Percentiles rank a stretch among this genome's conserved stretches.
Conservation (phyloP, 2,113 vertebrate genomes). For the Myanophis thanlyinensis region DNA sequence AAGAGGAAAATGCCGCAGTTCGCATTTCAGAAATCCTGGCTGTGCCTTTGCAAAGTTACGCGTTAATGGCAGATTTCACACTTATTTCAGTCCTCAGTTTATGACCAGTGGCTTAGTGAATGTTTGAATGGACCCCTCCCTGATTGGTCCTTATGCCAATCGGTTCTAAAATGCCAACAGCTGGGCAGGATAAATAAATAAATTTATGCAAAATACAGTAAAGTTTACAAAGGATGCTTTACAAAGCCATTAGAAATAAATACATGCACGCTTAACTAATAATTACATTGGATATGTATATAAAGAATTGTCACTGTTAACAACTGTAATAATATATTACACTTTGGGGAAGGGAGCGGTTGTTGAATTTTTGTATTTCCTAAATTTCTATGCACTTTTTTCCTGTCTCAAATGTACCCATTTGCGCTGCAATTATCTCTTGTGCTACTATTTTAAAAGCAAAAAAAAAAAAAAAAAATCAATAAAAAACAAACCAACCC, state of each 20-base stretch:
- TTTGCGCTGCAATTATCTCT: not conserved
- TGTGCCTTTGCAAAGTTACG: not conserved
- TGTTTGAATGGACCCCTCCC: not conserved
- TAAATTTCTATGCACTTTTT: not conserved
- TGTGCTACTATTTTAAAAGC: not conserved
- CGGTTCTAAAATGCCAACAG: not conserved
- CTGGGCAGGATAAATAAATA: not conserved
- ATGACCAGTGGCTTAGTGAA: not conserved
- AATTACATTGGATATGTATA: not conserved
- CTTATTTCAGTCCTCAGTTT: not conserved
- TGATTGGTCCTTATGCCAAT: not conserved
- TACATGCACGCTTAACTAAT: not conserved
- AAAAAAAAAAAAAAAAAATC: not conserved
- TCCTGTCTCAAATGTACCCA: not conserved
- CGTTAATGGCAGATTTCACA: not conserved
- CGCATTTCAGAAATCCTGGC: not conserved
- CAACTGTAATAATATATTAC: not conserved
- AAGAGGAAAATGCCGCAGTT: not conserved
- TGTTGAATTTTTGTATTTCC: not conserved
- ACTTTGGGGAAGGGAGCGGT: no score
- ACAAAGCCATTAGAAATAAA: not conserved
- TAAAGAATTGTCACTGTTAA: not conserved
- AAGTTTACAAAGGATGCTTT: not conserved
- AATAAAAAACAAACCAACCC: not conserved
- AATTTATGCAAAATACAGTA: not conserved